Evolutionary conservation across 2,113 vertebrate genomes (phyloP).

Genomic region (Psilopsiagon aurifrons): DNA sequence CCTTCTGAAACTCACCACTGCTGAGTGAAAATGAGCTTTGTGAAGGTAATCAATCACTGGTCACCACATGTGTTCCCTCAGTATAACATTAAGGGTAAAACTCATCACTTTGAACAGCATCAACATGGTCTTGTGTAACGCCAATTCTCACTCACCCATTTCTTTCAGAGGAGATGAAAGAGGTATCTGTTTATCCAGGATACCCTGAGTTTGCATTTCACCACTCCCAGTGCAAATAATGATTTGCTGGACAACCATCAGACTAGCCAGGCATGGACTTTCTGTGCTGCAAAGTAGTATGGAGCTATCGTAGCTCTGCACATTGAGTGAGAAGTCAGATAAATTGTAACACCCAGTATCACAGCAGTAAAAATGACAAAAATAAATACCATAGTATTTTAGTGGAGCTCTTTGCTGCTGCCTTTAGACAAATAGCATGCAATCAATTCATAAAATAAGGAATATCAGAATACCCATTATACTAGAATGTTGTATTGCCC

Average conservation of each 20-base stretch:
- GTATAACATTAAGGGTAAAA: conserved; percentile 51
- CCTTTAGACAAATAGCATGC: not conserved
- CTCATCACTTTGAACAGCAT: conserved; percentile 49
- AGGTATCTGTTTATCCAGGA: conserved; percentile 1
- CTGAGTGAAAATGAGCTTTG: conserved; percentile 59
- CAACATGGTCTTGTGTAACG: conserved; percentile 23
- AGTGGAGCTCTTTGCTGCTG: not conserved
- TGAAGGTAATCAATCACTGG: conserved; percentile 56
- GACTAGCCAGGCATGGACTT: not conserved
- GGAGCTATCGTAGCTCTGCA: not conserved
- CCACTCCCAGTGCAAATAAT: not conserved
- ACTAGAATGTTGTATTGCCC: not conserved
- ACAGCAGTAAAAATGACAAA: not conserved
- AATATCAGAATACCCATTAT: not conserved
- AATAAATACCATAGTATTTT: not conserved
- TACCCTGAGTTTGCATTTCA: conserved; percentile 21
- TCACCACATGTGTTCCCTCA: conserved; percentile 43
- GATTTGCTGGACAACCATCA: not conserved
- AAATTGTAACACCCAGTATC: not conserved
- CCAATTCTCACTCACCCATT: conserved; percentile 46
- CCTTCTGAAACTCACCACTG: conserved; percentile 53
- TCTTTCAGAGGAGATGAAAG: conserved; percentile 43
- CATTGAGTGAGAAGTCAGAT: not conserved
- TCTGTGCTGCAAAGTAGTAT: not conserved
- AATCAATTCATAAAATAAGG: not conserved